Conservation (phyloP, 2,888 invertebrate species). For the Andrena minutula region DNA sequence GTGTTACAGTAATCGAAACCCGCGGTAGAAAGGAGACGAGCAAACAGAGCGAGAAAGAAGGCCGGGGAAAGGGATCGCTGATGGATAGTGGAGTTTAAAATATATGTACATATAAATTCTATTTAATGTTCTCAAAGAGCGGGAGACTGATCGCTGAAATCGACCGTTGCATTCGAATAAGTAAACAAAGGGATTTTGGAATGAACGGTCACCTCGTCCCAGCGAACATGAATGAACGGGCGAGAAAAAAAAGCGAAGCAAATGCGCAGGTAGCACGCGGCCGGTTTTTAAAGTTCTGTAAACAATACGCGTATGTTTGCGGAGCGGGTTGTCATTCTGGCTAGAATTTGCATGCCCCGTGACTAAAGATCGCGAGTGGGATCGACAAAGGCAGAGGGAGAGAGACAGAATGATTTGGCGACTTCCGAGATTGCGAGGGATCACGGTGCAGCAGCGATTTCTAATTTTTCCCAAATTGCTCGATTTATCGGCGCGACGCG, state of each 20-base stretch:
- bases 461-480: neutral
- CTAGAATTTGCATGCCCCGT: conserved; percentile 39
- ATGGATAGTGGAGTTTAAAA: neutral
- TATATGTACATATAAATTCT: neutral
- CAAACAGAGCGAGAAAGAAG: neutral
- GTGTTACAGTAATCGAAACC: neutral
- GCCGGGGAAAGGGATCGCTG: neutral
- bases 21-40: neutral
- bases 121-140: conserved; percentile 5
- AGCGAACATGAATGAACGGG: conserved; percentile 21
- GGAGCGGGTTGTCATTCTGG: conserved; percentile 35
- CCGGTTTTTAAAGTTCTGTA: conserved; percentile 9
- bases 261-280: neutral
- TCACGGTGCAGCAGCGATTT: neutral
- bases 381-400: conserved; percentile 25
- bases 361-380: conserved; percentile 36
- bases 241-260: neutral
- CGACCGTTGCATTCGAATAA: neutral
- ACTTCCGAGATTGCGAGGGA: conserved; percentile 7
- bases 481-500: neutral
- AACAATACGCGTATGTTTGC: conserved; percentile 30
- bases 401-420: conserved; percentile 14
- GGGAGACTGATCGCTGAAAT: neutral
- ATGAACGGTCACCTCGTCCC: neutral
- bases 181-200: neutral